Base-by-base conservation (phyloP, 2,113 vertebrate species). In the Notothenia rossii region DNA sequence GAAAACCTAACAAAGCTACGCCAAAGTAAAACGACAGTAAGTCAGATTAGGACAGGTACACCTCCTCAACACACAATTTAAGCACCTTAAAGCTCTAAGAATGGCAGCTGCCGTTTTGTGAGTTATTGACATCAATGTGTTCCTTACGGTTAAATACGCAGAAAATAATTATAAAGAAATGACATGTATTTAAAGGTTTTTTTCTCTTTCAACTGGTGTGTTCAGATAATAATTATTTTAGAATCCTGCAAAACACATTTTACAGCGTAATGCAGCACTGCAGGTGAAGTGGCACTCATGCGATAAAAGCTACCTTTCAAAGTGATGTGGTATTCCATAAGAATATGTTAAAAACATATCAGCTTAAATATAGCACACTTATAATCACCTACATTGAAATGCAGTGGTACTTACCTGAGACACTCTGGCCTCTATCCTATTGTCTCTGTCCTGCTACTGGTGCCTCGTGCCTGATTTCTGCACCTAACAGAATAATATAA, bases 301-400 rank as follows among this genome's bases (percentile, higher is more conserved):
- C 50, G 64, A 54, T 75, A 81, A 87, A 82, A 88, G 79, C 82
- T 79, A n/a, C 84, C 80, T 72, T 70, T 76, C 46, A 79, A 75
- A 75, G 53, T 33, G 45, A 79, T 54, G 71, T 63, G 74, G 49
- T 73, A n/a, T 83, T 85, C 50, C 71, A 86, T 74, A 76, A 79
- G 77, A 72, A 75, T 53, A 79, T 70, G 80, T 81, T 79, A 86
- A 86, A 90, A 88, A 78, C 72, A 77, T 64, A 88, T 88, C 70
- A 60, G 73, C n/a, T 71, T 75, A 82, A 85, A 88, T 87, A 86
- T 76, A 88, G 79, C 79, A 17, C 83, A 68, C 81, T 80, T 71
- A 15, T 8, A 83, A 43, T 58, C 51, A 20, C 63, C 51, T 53
- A 69, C 72, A 82, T 40, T 68, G 51, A 79, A 88, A 85, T 20